A percentile compares a stretch with the other conserved stretches of the same genome.
phyloP scores from a whole-genome alignment of 1,140 invertebrate genomes.

The Wasmannia auropunctata region DNA sequence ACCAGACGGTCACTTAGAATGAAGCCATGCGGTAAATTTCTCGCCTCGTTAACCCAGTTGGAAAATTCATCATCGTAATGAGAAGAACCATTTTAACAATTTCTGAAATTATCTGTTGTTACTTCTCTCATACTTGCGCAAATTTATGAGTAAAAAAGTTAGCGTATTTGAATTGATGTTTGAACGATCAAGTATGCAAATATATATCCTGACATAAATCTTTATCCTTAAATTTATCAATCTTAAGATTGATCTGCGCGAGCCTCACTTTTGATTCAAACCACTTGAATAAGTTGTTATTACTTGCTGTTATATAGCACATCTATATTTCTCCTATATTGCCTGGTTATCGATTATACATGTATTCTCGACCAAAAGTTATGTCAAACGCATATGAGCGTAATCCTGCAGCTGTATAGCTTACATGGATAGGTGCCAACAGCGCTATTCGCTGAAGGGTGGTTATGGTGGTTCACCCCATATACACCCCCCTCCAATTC shows the following conservation, averaged over 20 bases:
- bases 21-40: not conserved
- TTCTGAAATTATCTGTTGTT: not conserved
- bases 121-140: not conserved
- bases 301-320: not conserved
- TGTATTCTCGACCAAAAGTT: not conserved
- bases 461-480: slow-evolving; percentile 21
- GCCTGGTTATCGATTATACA: not conserved
- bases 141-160: not conserved
- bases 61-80: not conserved
- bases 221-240: not conserved
- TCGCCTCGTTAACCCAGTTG: not conserved
- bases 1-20: not conserved
- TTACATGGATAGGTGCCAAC: slow-evolving; percentile 5
- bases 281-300: not conserved
- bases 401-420: slow-evolving; percentile 23
- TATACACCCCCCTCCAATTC: not conserved
- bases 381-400: not conserved
- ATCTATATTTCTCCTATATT: not conserved
- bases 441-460: slow-evolving; percentile 1
- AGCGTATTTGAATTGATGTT: not conserved
- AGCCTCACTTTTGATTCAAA: not conserved
- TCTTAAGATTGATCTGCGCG: not conserved
- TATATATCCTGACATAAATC: not conserved
- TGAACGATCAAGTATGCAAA: not conserved
- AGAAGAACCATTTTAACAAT: not conserved